Evolutionary conservation across 2,888 invertebrate species (phyloP).

Genomic region (Phaedon cochleariae): DNA sequence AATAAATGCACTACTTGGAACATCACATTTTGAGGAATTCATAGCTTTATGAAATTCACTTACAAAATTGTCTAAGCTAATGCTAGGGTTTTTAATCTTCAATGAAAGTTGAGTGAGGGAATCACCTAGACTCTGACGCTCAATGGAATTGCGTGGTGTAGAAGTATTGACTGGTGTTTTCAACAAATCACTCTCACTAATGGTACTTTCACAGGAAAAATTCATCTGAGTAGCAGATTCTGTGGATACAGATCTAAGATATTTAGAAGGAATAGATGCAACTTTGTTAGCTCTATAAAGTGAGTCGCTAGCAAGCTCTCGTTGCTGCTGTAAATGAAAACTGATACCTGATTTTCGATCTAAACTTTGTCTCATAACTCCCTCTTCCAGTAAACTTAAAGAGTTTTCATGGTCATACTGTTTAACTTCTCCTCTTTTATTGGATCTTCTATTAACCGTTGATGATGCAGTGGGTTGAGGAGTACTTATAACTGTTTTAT

Average conservation of each 20-base stretch:
- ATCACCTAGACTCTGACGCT: constrained; percentile 28
- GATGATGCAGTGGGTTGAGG: constrained; percentile 62
- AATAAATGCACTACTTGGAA: constrained; percentile 47
- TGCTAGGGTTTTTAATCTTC: constrained; percentile 46
- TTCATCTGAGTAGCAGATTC: constrained; percentile 25
- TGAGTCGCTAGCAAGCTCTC: constrained; percentile 45
- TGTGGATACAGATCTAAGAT: constrained; percentile 43
- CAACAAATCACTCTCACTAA: constrained; percentile 55
- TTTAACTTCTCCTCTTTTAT: constrained; percentile 15
- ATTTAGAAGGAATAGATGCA: constrained; percentile 50
- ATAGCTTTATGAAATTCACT: constrained; percentile 45
- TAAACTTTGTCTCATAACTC: not conserved
- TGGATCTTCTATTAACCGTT: constrained; percentile 57
- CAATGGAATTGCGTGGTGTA: constrained; percentile 49
- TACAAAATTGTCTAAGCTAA: constrained; percentile 48
- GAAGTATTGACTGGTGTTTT: constrained; percentile 47
- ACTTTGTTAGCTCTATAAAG: constrained; percentile 46
- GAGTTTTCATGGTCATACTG: constrained; percentile 32
- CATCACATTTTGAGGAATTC: constrained; percentile 21
- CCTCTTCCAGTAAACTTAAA: constrained; percentile 30
- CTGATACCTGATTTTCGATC: constrained; percentile 16
- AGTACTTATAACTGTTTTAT: constrained; percentile 46
- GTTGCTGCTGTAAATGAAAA: constrained; percentile 42
- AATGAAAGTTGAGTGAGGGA: constrained; percentile 46
- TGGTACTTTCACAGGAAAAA: constrained; percentile 48